These are phyloP conservation scores for Cacoxenus indagator DNA, from an alignment of 2,888 invertebrate species.

Conservation along the genomic window DNA sequence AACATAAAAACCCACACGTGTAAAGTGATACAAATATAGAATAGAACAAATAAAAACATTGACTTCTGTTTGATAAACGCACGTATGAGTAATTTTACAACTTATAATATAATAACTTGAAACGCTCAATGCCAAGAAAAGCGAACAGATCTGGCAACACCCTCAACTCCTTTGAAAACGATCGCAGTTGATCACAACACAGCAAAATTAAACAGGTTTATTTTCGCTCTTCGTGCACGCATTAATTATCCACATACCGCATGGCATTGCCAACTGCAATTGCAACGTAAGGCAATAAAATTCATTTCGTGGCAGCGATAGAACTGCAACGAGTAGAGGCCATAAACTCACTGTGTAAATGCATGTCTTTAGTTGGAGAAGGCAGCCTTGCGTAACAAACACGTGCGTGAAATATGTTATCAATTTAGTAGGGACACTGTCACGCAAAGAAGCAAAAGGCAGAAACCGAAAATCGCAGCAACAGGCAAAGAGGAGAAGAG, in stretches of 20 bases:
- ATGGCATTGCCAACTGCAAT: background rate
- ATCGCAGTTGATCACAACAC: no score
- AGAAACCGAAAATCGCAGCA: conserved; percentile 19
- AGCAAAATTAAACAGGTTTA: background rate
- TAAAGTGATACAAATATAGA: no score
- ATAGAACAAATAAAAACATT: no score
- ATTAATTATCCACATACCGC: background rate
- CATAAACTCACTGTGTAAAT: background rate
- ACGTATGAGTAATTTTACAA: background rate
- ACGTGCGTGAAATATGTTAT: conserved; percentile 61
- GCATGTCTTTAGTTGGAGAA: no score
- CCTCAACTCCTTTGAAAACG: no score
- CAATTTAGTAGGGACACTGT: conserved; percentile 42
- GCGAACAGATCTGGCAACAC: no score
- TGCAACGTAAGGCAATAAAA: background rate
- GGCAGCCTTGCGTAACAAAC: conserved; percentile 62
- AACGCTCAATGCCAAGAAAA: no score
- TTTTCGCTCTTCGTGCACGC: background rate
- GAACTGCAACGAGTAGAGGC: background rate
- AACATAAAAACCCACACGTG: no score
- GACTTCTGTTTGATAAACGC: no score
- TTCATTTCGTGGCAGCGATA: background rate
- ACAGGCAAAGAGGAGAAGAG: conserved; percentile 16
- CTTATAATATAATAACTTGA: background rate
- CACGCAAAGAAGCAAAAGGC: conserved; percentile 1